Evolutionary conservation across 2,797 vertebrate genomes (phyloP).

Genomic region (Nannoperca obscura): DNA sequence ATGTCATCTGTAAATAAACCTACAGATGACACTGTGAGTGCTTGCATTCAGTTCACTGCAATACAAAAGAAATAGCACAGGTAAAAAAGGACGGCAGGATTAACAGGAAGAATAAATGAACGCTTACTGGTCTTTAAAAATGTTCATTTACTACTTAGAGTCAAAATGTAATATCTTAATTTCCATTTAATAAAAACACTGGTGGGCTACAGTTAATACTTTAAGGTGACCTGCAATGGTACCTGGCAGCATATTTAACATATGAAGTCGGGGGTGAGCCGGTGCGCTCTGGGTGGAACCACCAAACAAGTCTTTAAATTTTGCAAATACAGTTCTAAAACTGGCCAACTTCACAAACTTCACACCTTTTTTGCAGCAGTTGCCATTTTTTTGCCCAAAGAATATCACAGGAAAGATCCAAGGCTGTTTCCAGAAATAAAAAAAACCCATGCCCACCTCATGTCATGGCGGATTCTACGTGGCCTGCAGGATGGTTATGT

Average conservation of each 20-base stretch:
- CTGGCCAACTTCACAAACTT: not conserved
- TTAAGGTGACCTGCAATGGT: not conserved
- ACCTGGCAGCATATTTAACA: not conserved
- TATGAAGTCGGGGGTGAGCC: not conserved
- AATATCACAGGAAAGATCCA: not conserved
- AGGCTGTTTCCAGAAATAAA: not conserved
- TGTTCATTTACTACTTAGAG: not conserved
- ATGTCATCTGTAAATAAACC: conserved; percentile 20
- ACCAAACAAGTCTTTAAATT: conserved; percentile 16
- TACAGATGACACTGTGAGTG: conserved; percentile 13
- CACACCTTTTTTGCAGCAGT: not conserved
- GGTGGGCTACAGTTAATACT: not conserved
- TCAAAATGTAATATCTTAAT: not conserved
- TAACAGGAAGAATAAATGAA: not conserved
- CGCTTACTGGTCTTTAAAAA: not conserved
- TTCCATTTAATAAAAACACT: conserved; percentile 9
- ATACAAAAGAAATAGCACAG: not conserved
- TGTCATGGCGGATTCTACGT: not conserved
- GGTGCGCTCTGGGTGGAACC: not conserved
- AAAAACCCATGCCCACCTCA: not conserved
- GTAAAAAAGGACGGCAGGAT: not conserved
- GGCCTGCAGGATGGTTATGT: not conserved
- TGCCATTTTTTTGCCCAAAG: not conserved
- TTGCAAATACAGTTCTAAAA: not conserved
- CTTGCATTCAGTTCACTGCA: not conserved